Evolutionary conservation across 35 echinoderm and acorn worm species (phyloP).

Genomic region (Amphiura filiformis): DNA sequence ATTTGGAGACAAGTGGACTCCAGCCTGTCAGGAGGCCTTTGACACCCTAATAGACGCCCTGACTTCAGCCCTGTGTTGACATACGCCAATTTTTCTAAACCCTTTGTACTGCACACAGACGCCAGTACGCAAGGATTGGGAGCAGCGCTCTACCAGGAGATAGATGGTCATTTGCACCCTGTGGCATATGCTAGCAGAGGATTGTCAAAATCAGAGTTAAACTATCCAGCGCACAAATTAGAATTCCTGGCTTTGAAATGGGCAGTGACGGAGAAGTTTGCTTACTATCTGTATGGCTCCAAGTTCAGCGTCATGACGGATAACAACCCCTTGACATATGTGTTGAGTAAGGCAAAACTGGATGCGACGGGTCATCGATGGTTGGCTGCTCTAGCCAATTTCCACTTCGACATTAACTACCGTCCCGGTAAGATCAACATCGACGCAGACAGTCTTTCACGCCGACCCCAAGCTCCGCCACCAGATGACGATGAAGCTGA

Average conservation of each 20-base stretch:
- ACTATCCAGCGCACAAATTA: constrained; percentile 46
- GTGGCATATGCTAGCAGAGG: constrained; percentile 58
- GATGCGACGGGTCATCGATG: constrained; percentile 23
- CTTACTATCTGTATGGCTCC: constrained; percentile 47
- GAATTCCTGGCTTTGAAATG: constrained; percentile 57
- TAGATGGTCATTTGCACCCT: constrained; percentile 36
- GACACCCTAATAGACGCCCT: constrained; percentile 28
- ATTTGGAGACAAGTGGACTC: constrained; percentile 40
- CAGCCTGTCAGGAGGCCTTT: constrained; percentile 43
- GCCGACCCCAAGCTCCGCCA: neutral
- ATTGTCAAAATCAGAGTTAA: constrained; percentile 22
- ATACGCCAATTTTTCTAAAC: constrained; percentile 59
- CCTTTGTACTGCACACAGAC: constrained; percentile 67
- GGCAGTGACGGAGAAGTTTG: constrained; percentile 29
- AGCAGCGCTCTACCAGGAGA: constrained; percentile 58
- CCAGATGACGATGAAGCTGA: neutral
- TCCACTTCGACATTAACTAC: neutral
- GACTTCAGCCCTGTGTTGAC: constrained; percentile 30
- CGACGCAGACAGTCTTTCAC: constrained; percentile 14
- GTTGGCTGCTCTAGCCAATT: constrained; percentile 10
- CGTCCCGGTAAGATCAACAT: neutral
- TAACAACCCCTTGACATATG: constrained; percentile 26
- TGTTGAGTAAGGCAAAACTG: constrained; percentile 8
- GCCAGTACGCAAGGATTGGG: constrained; percentile 58
- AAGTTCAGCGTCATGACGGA: constrained; percentile 26